Percentiles rank a stretch among this genome's conserved stretches.
Evolutionary conservation across 2,797 vertebrate species (phyloP).

Genomic region (Enteromius paludinosus): DNA sequence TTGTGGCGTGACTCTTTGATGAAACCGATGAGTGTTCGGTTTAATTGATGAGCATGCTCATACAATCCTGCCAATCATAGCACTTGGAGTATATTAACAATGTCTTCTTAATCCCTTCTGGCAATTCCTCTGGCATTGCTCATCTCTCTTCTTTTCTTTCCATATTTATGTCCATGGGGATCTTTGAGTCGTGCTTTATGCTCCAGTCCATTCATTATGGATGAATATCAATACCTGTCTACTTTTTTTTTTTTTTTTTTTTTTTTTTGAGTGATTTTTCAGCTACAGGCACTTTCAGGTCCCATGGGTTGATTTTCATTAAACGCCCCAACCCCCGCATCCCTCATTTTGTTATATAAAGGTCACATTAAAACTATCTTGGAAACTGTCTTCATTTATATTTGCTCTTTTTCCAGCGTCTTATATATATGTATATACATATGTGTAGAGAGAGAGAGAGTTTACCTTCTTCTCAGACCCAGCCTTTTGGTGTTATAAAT

Average conservation of each 20-base stretch:
- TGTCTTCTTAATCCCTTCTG: neutral
- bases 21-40: constrained; percentile 11
- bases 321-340: neutral
- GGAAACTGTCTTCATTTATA: neutral
- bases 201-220: constrained; percentile 18
- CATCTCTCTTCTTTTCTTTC: constrained; percentile 30
- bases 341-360: neutral
- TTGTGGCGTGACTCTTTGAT: neutral
- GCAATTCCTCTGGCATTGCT: neutral
- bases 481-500: neutral
- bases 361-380: neutral
- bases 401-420: neutral
- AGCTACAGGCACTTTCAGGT: neutral
- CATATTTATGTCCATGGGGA: constrained; percentile 24
- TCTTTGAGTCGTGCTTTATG: constrained; percentile 3
- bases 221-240: constrained; percentile 24
- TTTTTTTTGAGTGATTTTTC: constrained; percentile 11
- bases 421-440: neutral
- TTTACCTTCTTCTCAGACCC: neutral
- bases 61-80: constrained; percentile 8
- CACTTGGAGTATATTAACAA: constrained; percentile 27
- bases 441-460: too few species aligned
- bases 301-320: neutral
- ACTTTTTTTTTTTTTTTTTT: neutral
- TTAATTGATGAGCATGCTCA: constrained; percentile 6